These are phyloP conservation scores for Smittia sp. DNA, from an alignment of 2,888 invertebrate genomes.

Conservation along the genomic window DNA sequence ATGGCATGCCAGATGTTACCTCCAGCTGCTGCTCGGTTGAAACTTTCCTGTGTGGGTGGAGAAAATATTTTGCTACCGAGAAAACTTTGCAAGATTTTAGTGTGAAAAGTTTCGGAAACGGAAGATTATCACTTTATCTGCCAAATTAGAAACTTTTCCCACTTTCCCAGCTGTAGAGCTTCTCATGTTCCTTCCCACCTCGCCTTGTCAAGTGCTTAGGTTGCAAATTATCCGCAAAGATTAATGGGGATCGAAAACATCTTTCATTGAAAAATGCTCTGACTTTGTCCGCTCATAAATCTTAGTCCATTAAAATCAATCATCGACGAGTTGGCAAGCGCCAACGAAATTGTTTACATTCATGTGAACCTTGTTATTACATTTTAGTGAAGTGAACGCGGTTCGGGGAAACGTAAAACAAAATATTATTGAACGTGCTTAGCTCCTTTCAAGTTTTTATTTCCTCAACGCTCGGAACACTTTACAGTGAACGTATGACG, in stretches of 20 bases:
- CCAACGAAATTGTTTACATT: slow-evolving; percentile 7
- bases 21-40: no score
- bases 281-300: not conserved
- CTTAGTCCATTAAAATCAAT: slow-evolving; percentile 1
- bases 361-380: not conserved
- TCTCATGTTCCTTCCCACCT: no score
- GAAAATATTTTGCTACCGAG: not conserved
- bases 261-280: no score
- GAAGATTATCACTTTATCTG: not conserved
- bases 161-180: no score
- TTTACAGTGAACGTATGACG: no score
- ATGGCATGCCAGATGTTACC: no score
- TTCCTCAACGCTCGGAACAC: no score
- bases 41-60: not conserved
- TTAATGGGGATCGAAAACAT: no score
- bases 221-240: no score
- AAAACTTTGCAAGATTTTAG: not conserved
- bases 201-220: no score
- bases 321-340: not conserved
- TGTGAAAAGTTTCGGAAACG: not conserved
- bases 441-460: not conserved
- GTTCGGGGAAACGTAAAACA: no score
- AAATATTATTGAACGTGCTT: no score
- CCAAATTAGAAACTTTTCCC: not conserved
- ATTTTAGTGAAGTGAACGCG: not conserved